Evolutionary conservation across 2,113 vertebrate species (phyloP).

Genomic region (Grammomys surdaster): DNA sequence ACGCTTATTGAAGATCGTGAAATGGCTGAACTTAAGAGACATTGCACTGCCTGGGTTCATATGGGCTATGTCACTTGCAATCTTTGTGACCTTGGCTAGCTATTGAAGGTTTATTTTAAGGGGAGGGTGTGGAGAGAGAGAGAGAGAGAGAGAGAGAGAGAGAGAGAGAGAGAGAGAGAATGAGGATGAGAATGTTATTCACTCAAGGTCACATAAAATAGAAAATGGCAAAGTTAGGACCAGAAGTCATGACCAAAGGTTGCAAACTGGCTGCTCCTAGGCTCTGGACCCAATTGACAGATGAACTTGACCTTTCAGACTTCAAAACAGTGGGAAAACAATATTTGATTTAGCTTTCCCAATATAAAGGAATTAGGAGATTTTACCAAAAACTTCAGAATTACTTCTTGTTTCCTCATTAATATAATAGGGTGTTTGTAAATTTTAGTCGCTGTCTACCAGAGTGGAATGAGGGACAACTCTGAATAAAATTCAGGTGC

Average conservation of each 20-base stretch:
- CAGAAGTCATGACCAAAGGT: not conserved
- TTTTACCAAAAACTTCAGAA: not conserved
- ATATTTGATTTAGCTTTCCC: not conserved
- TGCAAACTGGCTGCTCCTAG: not conserved
- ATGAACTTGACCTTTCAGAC: not conserved
- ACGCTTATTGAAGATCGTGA: not conserved
- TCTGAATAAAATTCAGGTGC: not conserved
- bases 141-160: too few species aligned
- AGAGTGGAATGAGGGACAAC: not conserved
- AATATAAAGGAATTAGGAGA: not conserved
- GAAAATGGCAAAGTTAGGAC: not conserved
- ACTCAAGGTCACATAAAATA: constrained; percentile 10
- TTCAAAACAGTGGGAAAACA: not conserved
- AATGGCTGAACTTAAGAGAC: not conserved
- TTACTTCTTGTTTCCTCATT: not conserved
- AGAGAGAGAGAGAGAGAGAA: not conserved
- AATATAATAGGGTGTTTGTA: not conserved
- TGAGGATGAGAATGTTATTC: not conserved
- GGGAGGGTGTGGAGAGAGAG: not conserved
- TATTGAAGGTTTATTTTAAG: not conserved
- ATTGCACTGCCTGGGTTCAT: not conserved
- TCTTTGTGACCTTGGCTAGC: not conserved
- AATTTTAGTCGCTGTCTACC: not conserved
- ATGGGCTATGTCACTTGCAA: not conserved
- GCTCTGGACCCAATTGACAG: not conserved